Percentiles rank a stretch among this genome's conserved stretches.
Conservation (phyloP, 2,113 vertebrate genomes). For the Urocolius indicus region DNA sequence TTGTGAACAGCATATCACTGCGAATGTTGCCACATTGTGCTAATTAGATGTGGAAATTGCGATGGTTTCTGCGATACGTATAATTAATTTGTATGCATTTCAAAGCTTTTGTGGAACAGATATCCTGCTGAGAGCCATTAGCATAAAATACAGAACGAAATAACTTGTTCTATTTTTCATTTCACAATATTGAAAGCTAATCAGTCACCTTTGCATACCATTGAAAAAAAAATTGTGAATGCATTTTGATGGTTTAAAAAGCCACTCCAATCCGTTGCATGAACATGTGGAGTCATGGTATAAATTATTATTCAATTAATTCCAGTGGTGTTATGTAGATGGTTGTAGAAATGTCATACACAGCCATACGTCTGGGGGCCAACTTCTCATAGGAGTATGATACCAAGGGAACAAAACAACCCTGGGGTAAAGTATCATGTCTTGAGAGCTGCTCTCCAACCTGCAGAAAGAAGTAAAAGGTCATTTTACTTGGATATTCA, state of each 20-base stretch:
- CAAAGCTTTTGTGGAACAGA: neutral
- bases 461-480: neutral
- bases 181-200: neutral
- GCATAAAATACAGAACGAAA: neutral
- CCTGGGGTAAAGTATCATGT: neutral
- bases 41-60: slow-evolving; percentile 6
- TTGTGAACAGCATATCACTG: neutral
- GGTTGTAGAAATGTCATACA: neutral
- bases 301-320: neutral
- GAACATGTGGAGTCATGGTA: neutral
- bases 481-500: neutral
- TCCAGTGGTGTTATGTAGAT: neutral
- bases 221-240: neutral
- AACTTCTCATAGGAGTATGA: neutral
- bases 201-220: neutral
- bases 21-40: neutral
- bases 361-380: neutral
- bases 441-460: neutral
- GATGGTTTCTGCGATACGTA: neutral
- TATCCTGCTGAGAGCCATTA: neutral
- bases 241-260: neutral
- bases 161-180: neutral
- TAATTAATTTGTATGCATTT: slow-evolving; percentile 7
- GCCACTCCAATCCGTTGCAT: neutral
- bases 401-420: neutral